A percentile compares a stretch with the other conserved stretches of the same genome.
Conservation (phyloP, 2,888 invertebrate genomes). For the Parthenolecanium corni region DNA sequence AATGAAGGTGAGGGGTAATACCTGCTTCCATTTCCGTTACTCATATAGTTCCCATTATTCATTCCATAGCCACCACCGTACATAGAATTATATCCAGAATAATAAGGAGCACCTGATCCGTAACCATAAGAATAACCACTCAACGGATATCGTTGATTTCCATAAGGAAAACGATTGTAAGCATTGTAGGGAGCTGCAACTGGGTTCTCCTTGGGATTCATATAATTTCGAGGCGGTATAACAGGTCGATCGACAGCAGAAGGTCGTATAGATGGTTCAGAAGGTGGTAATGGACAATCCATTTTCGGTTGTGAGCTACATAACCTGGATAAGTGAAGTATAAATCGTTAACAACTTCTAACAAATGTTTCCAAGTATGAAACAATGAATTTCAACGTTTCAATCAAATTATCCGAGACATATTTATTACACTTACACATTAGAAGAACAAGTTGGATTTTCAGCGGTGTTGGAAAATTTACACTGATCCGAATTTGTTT, state of each 20-base stretch:
- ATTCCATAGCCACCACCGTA: conserved; percentile 11
- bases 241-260: neutral
- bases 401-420: neutral
- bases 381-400: no score
- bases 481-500: neutral
- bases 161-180: conserved; percentile 8
- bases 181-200: neutral
- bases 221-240: conserved; percentile 16
- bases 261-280: conserved; percentile 2
- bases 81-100: neutral
- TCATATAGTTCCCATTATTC: conserved; percentile 1
- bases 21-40: neutral
- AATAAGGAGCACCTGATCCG: conserved; percentile 12
- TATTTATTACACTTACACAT: neutral
- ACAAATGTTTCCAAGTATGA: no score
- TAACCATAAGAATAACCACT: neutral
- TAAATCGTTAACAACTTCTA: no score
- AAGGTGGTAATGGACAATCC: neutral
- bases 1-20: neutral
- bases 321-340: neutral
- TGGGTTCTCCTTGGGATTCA: neutral
- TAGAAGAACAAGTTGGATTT: neutral
- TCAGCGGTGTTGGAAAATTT: neutral
- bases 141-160: neutral
- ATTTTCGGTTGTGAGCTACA: neutral